Conservation (phyloP, 2,888 invertebrate species). For the Sisyra terminalis region DNA sequence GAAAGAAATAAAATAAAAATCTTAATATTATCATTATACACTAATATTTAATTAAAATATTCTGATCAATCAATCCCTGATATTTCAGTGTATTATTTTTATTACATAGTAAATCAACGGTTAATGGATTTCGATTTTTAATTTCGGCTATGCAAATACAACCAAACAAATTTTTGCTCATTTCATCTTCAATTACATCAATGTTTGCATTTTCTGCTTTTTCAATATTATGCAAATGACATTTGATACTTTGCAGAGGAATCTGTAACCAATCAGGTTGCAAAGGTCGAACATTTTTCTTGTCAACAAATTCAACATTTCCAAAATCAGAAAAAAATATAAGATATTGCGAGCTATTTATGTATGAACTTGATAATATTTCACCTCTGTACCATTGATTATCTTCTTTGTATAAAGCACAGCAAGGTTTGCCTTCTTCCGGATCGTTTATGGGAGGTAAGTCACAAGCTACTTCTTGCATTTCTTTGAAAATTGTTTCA, state of each 20-base stretch:
- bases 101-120: slow-evolving; percentile 1
- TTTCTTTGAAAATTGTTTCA: slow-evolving; percentile 22
- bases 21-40: no score
- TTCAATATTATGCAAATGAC: not conserved
- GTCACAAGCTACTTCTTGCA: slow-evolving; percentile 28
- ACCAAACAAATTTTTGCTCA: not conserved
- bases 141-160: not conserved
- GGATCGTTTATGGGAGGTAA: slow-evolving; percentile 30
- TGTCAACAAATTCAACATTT: slow-evolving; percentile 36
- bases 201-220: not conserved
- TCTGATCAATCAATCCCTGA: slow-evolving; percentile 2
- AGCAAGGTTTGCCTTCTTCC: slow-evolving; percentile 38
- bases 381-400: slow-evolving; percentile 54
- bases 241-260: slow-evolving; percentile 25
- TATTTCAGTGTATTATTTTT: slow-evolving; percentile 1
- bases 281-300: slow-evolving; percentile 31
- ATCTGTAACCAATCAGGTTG: slow-evolving; percentile 30
- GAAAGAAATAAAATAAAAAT: no score
- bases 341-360: slow-evolving; percentile 27
- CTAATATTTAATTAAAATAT: not conserved
- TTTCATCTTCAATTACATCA: not conserved
- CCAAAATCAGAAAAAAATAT: slow-evolving; percentile 65
- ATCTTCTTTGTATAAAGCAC: slow-evolving; percentile 42
- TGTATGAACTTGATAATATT: slow-evolving; percentile 33
- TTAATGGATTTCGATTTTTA: not conserved